phyloP scores from a whole-genome alignment of 35 echinoderm and acorn worm species.

The Ptychodera flava region DNA sequence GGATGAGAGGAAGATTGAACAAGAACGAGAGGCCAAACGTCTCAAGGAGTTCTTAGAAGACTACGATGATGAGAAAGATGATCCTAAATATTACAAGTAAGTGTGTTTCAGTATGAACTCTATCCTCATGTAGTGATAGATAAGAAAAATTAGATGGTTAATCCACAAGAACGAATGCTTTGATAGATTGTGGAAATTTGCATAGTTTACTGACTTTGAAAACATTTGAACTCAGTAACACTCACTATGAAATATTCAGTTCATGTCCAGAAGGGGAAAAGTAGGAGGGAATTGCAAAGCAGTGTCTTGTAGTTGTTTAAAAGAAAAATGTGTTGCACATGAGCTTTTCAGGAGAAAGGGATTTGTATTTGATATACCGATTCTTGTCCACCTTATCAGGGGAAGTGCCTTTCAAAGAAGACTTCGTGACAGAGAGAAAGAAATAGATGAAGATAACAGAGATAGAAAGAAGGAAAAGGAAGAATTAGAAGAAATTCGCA shows the following conservation, averaged over 20 bases:
- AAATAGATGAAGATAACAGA: slow-evolving; percentile 76
- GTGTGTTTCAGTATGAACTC: neutral
- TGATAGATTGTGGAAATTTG: neutral
- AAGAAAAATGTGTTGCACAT: too few relatives aligned
- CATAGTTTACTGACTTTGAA: neutral
- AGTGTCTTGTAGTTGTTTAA: too few relatives aligned
- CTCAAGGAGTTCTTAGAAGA: slow-evolving; percentile 93
- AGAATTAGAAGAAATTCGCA: slow-evolving; percentile 89
- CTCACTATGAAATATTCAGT: too few relatives aligned
- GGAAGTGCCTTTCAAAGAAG: slow-evolving; percentile 83
- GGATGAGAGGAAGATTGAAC: slow-evolving; percentile 54
- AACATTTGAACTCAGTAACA: too few relatives aligned
- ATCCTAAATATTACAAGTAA: slow-evolving; percentile 99
- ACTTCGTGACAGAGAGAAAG: slow-evolving; percentile 88
- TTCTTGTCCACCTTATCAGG: slow-evolving; percentile 37
- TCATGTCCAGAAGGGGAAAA: too few relatives aligned
- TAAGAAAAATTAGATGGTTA: too few relatives aligned
- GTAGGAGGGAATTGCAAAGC: too few relatives aligned
- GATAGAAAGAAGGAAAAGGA: slow-evolving; percentile 84
- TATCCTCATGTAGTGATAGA: neutral
- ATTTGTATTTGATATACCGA: too few relatives aligned
- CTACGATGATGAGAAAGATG: slow-evolving; percentile 95
- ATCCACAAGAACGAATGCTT: too few relatives aligned
- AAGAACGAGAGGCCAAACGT: slow-evolving; percentile 78
- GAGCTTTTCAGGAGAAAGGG: too few relatives aligned